Evolutionary conservation across 2,113 vertebrate genomes (phyloP).

Genomic region (Triplophysa dalaica): DNA sequence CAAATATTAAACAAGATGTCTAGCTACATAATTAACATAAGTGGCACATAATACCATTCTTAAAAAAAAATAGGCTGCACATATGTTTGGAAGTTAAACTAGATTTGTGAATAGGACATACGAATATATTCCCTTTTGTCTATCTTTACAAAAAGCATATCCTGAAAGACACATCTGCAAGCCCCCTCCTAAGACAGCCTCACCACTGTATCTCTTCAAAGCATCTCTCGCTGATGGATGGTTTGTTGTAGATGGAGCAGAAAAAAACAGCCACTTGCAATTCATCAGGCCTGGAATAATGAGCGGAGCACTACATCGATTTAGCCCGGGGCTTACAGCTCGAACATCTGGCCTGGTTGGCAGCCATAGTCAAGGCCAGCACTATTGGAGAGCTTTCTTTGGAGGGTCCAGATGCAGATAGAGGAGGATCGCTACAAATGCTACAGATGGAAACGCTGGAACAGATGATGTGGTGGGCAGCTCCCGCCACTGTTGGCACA

Average conservation of each 20-base stretch:
- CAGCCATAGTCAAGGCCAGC: constrained; percentile 87
- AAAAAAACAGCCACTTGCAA: constrained; percentile 66
- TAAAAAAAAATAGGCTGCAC: not conserved
- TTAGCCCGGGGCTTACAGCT: constrained; percentile 96
- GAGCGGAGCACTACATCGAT: constrained; percentile 92
- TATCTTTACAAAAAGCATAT: constrained; percentile 37
- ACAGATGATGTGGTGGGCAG: constrained; percentile 98
- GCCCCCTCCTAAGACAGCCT: constrained; percentile 38
- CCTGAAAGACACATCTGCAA: constrained; percentile 58
- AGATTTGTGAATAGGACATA: not conserved
- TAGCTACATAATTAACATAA: not conserved
- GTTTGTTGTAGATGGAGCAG: constrained; percentile 53
- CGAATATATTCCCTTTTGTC: not conserved
- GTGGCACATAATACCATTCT: not conserved
- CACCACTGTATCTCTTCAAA: constrained; percentile 38
- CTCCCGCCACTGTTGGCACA: constrained; percentile 92
- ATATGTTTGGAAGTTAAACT: not conserved
- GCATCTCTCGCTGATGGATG: constrained; percentile 52
- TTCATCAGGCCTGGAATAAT: constrained; percentile 95
- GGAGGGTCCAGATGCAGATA: constrained; percentile 98
- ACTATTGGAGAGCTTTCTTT: constrained; percentile 93
- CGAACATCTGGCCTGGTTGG: constrained; percentile 99
- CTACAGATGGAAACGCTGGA: constrained; percentile 95
- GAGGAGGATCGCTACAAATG: constrained; percentile 91
- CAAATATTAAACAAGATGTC: not conserved